Evolutionary conservation across 2,113 vertebrate genomes (phyloP), one percentile per base, ranked within the genome.

Genomic region (Trichomycterus rosablanca): DNA sequence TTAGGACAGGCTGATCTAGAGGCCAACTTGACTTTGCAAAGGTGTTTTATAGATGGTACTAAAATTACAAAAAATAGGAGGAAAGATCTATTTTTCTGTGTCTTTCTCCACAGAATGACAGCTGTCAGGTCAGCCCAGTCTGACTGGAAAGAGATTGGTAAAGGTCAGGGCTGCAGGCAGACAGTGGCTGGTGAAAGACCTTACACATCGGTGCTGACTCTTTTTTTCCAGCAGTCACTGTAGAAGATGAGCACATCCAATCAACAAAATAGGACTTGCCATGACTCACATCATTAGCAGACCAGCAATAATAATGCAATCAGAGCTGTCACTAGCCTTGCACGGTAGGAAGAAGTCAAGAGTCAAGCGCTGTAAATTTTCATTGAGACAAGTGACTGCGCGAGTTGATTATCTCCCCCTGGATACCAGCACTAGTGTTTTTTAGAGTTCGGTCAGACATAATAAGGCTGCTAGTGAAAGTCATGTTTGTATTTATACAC

Each of bases 261-360:
- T 59, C 55, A 53, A 39, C 68, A 60, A 46, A 23, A 26, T 14
- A 12, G 5, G 34, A 51, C 30, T 11, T 49, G 35, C 23, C 11
- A n/a, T 24, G 20, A 70, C 20, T 32, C 26, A 40, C 28, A 35
- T 34, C 28, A 45, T 59, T 46, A 61, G 50, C 18, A 20, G 58
- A 24, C 42, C n/a, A 12, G 43, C 44, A 48, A 61, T 61, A 61
- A 55, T 53, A 55, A 59, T 40, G 66, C 51, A 61, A 39, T 68
- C 57, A 46, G 35, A 28, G 51, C 52, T 26, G 16, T 30, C 43
- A 40, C 30, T 30, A 23, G 34, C 23, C 39, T 39, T 40, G 15
- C 62, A 37, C 16, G 40, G 32, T 40, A 40, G 43, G 35, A 65
- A 40, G 34, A 30, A 56, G 24, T 57, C 32, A 40, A 49, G 52